Base-by-base conservation (phyloP, 1,140 invertebrate genomes). In the Vanessa tameamea region DNA sequence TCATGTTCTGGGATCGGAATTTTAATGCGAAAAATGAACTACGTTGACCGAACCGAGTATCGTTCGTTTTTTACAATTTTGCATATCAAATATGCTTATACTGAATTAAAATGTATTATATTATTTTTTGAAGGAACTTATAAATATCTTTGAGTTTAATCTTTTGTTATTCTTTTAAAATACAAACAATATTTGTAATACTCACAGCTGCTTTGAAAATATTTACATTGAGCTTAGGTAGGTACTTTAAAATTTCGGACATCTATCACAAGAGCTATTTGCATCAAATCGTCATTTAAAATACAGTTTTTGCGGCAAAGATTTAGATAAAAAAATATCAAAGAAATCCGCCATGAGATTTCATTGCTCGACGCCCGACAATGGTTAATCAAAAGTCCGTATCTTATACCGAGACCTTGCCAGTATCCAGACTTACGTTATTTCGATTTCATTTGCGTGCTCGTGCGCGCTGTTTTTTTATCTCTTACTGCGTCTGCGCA, bases 391-490 rank as follows among this genome's bases (percentile, higher is more conserved):
- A 90, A 88, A 92, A 85, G 75, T 82, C 84, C 85, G 85, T 90
- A 91, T 92, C 90, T 91, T 84, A 90, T 85, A 82, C 81, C 74
- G 81, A 80, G 85, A 85, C 86, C 87, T 86, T 86, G 84, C 83
- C 69, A 64, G 69, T 69, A 72, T 64, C 81, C 78, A 71, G 80
- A 85, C 82, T 85, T 82, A 61, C 57, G 57, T 61, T 91, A 92
- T 90, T 91, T 89, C 90, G 88, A 91, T 92, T 90, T 88, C 89
- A 92, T 91, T 92, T 92, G 88, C 88, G 81, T 90, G 87, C 84
- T 88, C 88, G 85, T 87, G 89, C 82, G 78, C 75, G 72, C 55
- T 64, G 78, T 87, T 89, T 61, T 43, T 86, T 88, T 88, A 88
- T 74, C 80, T 87, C 79, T 84, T 84, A 77, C 83, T 82, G 72